Percentiles rank a stretch among this genome's conserved stretches.
These are phyloP conservation scores for Zaprionus nigranus DNA, from an alignment of 1,140 invertebrate genomes.

Conservation along the genomic window DNA sequence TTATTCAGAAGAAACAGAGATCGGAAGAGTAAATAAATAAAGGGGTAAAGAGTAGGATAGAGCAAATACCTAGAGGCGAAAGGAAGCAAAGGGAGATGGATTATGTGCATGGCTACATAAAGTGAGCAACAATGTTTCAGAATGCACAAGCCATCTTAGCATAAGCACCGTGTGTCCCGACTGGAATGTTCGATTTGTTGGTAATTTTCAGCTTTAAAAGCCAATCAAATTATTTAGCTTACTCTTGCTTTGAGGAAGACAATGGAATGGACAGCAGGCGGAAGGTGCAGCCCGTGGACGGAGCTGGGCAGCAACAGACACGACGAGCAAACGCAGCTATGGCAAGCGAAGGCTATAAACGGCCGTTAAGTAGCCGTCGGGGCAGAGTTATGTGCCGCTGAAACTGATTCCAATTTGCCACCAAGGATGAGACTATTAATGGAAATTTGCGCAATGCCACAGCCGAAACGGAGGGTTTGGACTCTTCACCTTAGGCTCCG, in stretches of 20 bases:
- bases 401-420: slow-evolving; percentile 77
- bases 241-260: slow-evolving; percentile 10
- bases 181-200: not conserved
- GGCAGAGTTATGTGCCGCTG: slow-evolving; percentile 69
- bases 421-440: slow-evolving; percentile 77
- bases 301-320: not conserved
- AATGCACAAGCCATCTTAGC: not conserved
- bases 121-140: not conserved
- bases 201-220: slow-evolving; percentile 21
- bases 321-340: slow-evolving; percentile 3
- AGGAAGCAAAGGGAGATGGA: not conserved
- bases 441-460: slow-evolving; percentile 65
- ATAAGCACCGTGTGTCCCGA: not conserved
- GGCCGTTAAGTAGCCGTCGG: slow-evolving; percentile 70
- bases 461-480: slow-evolving; percentile 35
- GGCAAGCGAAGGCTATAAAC: slow-evolving; percentile 56
- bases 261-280: slow-evolving; percentile 16
- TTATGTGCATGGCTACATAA: not conserved
- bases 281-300: slow-evolving; percentile 1
- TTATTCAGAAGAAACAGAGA: not conserved
- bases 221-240: slow-evolving; percentile 33
- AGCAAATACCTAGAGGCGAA: too few relatives aligned
- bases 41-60: too few relatives aligned
- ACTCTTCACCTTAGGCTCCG: slow-evolving; percentile 4
- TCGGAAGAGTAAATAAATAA: not conserved